A percentile compares a stretch with the other conserved stretches of the same genome.
These are phyloP conservation scores for Luscinia megarhynchos DNA, from an alignment of 2,797 vertebrate species.

Conservation along the genomic window DNA sequence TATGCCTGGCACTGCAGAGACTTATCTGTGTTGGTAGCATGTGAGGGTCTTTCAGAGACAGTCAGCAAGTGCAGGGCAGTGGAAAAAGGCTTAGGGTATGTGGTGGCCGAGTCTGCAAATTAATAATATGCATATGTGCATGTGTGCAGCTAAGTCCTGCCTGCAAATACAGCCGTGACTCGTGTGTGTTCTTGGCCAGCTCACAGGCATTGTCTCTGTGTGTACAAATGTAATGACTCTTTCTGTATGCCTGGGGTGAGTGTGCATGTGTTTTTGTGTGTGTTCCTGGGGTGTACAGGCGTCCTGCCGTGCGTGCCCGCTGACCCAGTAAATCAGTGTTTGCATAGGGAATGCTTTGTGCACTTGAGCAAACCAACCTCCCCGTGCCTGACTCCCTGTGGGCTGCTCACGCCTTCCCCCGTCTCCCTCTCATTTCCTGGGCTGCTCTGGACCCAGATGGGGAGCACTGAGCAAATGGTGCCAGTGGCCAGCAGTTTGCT, in stretches of 20 bases:
- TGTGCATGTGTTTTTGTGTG: neutral
- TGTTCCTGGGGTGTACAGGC: neutral
- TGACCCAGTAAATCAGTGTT: neutral
- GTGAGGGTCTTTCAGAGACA: neutral
- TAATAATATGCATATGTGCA: rapidly evolving
- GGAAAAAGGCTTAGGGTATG: neutral
- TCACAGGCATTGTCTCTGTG: neutral
- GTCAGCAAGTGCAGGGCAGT: neutral
- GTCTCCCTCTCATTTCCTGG: rapidly evolving
- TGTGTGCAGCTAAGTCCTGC: neutral
- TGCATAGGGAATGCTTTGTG: neutral
- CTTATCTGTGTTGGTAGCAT: rapidly evolving
- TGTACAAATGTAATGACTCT: neutral
- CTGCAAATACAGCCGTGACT: neutral
- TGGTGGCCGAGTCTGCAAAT: neutral
- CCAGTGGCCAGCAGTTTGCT: neutral
- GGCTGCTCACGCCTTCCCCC: neutral
- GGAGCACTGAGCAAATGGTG: neutral
- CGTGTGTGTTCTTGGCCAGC: neutral
- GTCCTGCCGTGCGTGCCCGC: neutral
- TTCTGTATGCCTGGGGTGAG: neutral
- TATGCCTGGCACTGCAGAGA: neutral
- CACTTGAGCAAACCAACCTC: neutral
- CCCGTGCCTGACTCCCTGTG: neutral
- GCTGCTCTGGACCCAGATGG: neutral